A percentile compares a stretch with the other conserved stretches of the same genome.
phyloP scores from a whole-genome alignment of 1,140 invertebrate genomes.

The Papilio polytes region DNA sequence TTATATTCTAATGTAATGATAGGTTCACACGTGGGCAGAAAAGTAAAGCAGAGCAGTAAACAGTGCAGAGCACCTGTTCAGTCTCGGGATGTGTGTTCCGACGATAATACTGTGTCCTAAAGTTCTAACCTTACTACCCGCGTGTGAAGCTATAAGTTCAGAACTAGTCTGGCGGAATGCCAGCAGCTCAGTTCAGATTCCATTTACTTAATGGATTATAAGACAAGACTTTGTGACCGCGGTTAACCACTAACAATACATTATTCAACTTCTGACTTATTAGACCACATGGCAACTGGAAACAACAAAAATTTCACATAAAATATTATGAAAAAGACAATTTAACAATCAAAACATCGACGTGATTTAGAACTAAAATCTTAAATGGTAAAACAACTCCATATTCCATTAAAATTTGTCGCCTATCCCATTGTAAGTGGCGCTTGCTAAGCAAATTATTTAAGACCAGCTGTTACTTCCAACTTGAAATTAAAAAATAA shows the following conservation, averaged over 20 bases:
- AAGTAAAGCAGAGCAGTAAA: not conserved
- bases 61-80: not conserved
- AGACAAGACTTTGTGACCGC: not conserved
- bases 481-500: too few species aligned
- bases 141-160: not conserved
- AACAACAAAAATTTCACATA: not conserved
- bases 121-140: not conserved
- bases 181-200: not conserved
- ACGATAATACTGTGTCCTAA: too few species aligned
- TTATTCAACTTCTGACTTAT: not conserved
- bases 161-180: not conserved
- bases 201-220: slow-evolving; percentile 25
- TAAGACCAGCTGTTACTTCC: too few species aligned
- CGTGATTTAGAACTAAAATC: too few species aligned
- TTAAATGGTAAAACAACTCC: too few species aligned
- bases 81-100: too few species aligned
- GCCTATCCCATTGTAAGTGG: too few species aligned
- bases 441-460: too few species aligned
- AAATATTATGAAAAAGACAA: not conserved
- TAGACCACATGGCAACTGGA: not conserved
- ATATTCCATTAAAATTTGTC: too few species aligned
- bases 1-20: slow-evolving; percentile 11
- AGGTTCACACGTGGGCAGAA: not conserved
- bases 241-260: not conserved
- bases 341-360: too few species aligned